Conservation (phyloP, 2,888 invertebrate species). For the Lydus trimaculatus region DNA sequence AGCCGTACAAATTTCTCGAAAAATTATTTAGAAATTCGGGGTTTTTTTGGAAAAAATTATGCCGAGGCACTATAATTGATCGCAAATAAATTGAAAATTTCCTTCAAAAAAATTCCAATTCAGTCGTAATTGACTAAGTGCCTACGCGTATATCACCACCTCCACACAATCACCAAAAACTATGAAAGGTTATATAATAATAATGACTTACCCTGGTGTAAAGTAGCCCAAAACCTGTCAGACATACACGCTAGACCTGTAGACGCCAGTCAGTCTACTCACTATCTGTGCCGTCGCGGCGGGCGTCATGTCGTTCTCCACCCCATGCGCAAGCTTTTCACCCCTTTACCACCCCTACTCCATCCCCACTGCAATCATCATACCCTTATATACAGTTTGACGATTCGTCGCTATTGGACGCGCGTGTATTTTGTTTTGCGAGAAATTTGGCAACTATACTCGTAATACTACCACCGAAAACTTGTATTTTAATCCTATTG, state of each 20-base stretch:
- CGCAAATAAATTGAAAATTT: too few relatives aligned
- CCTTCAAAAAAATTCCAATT: too few relatives aligned
- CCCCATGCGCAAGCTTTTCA: conserved; percentile 64
- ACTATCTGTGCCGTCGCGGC: conserved; percentile 66
- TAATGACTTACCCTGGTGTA: conserved; percentile 49
- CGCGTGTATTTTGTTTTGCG: conserved; percentile 51
- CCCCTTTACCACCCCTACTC: conserved; percentile 53
- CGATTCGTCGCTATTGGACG: conserved; percentile 50
- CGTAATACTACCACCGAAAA: conserved; percentile 13
- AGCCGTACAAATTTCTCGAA: too few relatives aligned
- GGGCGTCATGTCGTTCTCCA: conserved; percentile 71
- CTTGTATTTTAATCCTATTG: conserved; percentile 2
- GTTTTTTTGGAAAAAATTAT: too few relatives aligned
- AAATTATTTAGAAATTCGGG: too few relatives aligned
- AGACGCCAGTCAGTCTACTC: conserved; percentile 63
- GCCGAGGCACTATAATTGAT: too few relatives aligned
- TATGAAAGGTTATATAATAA: conserved; percentile 37
- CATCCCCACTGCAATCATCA: conserved; percentile 52
- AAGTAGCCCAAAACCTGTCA: conserved; percentile 39
- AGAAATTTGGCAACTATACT: conserved; percentile 46
- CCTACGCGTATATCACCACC: not conserved
- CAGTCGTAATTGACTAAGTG: too few relatives aligned
- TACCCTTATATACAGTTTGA: conserved; percentile 45
- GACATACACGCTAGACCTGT: conserved; percentile 56
- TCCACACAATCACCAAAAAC: conserved; percentile 17